Conservation (phyloP, 2,888 invertebrate species). For the Agriotes lineatus region DNA sequence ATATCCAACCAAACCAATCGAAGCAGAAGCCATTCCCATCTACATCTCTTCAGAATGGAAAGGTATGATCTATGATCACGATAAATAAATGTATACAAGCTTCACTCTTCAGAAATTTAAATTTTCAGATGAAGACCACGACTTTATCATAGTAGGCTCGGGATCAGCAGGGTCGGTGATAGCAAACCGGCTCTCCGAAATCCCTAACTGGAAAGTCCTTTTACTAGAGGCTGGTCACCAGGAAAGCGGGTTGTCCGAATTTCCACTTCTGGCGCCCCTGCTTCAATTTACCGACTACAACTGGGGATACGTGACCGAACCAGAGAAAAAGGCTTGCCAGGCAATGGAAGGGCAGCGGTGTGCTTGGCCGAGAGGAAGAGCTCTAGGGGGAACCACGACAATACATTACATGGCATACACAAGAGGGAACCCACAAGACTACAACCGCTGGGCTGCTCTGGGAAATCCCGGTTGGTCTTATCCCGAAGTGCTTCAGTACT, state of each 20-base stretch:
- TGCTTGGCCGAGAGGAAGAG: constrained; percentile 71
- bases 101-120: too few species aligned
- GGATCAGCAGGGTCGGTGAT: constrained; percentile 68
- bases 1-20: too few species aligned
- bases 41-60: too few species aligned
- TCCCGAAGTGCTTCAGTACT: constrained; percentile 79
- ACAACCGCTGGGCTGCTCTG: constrained; percentile 79
- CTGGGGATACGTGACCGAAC: constrained; percentile 71
- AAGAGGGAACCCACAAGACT: constrained; percentile 78
- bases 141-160: constrained; percentile 66
- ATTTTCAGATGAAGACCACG: constrained; percentile 60
- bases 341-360: constrained; percentile 56
- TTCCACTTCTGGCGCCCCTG: constrained; percentile 62
- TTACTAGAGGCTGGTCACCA: constrained; percentile 69
- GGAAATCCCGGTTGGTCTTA: constrained; percentile 83
- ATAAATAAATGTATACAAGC: too few species aligned
- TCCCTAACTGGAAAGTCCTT: constrained; percentile 65
- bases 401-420: constrained; percentile 87
- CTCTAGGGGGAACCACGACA: constrained; percentile 85
- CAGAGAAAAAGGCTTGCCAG: constrained; percentile 60
- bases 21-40: too few species aligned
- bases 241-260: constrained; percentile 65
- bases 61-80: too few species aligned
- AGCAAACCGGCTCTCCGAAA: constrained; percentile 67
- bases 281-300: constrained; percentile 69